These are phyloP conservation scores for Zhengitettix transpicula DNA, from an alignment of 2,888 invertebrate genomes.

Conservation along the genomic window DNA sequence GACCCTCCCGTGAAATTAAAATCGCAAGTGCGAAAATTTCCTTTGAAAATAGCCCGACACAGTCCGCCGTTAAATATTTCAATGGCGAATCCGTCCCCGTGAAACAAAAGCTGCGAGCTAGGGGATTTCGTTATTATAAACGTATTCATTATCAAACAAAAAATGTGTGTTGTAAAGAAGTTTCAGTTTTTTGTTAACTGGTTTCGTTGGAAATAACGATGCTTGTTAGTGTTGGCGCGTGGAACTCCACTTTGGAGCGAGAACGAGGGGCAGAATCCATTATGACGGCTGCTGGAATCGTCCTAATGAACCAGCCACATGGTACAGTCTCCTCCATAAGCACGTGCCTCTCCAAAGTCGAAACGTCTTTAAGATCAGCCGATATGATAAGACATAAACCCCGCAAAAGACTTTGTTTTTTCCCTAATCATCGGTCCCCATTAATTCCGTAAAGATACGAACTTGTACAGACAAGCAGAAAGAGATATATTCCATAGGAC, in stretches of 20 bases:
- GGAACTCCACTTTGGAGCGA: slow-evolving; percentile 8
- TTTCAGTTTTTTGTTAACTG: slow-evolving; percentile 12
- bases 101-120: background rate
- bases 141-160: slow-evolving; percentile 11
- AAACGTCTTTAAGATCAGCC: no score
- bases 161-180: slow-evolving; percentile 9
- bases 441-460: no score
- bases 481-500: no score
- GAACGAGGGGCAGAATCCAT: slow-evolving; percentile 14
- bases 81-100: background rate
- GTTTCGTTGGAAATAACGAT: slow-evolving; percentile 20
- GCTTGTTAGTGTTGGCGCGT: slow-evolving; percentile 21
- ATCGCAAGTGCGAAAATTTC: no score
- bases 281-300: slow-evolving; percentile 20
- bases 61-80: no score
- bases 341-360: background rate
- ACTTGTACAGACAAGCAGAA: no score
- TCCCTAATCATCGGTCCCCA: no score
- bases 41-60: no score
- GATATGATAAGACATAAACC: no score
- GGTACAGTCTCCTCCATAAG: slow-evolving; percentile 6
- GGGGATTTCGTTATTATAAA: slow-evolving; percentile 11
- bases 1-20: background rate
- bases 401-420: no score
- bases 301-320: slow-evolving; percentile 19